Evolutionary conservation across 35 echinoderm and acorn worm genomes (phyloP).

Genomic region (Acanthaster planci): DNA sequence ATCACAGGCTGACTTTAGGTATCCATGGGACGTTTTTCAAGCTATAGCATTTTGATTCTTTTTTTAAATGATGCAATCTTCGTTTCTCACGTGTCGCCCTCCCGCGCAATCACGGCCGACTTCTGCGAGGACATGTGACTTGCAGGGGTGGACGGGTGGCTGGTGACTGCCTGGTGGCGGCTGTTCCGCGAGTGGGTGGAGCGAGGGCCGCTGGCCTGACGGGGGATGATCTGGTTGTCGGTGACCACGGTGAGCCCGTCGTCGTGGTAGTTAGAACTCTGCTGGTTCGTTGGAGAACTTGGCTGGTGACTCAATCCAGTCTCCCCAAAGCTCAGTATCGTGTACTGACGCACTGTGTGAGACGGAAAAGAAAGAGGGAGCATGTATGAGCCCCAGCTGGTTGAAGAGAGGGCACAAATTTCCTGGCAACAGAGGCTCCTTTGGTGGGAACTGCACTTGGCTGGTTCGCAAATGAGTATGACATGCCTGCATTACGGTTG

Average conservation of each 20-base stretch:
- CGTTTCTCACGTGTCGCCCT: neutral
- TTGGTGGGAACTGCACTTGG: no score
- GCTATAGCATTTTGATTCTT: no score
- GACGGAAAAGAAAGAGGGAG: neutral
- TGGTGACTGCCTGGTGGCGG: neutral
- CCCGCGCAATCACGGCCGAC: neutral
- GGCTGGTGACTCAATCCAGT: conserved; percentile 64
- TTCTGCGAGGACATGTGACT: conserved; percentile 36
- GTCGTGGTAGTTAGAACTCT: conserved; percentile 71
- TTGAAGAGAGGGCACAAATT: neutral
- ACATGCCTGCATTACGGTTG: no score
- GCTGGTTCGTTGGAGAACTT: conserved; percentile 79
- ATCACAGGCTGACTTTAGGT: no score
- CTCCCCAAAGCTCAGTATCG: conserved; percentile 78
- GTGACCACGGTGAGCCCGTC: conserved; percentile 36
- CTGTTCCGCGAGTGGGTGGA: neutral
- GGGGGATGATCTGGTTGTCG: neutral
- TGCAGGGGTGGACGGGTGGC: conserved; percentile 32
- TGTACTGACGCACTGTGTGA: conserved; percentile 47
- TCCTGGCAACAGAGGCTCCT: no score
- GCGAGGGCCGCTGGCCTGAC: neutral
- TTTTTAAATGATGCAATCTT: neutral
- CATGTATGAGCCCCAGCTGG: neutral
- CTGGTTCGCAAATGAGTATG: no score
- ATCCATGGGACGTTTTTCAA: no score